Conservation (phyloP, 2,888 invertebrate species). For the Omphaloscelis lunosa region DNA sequence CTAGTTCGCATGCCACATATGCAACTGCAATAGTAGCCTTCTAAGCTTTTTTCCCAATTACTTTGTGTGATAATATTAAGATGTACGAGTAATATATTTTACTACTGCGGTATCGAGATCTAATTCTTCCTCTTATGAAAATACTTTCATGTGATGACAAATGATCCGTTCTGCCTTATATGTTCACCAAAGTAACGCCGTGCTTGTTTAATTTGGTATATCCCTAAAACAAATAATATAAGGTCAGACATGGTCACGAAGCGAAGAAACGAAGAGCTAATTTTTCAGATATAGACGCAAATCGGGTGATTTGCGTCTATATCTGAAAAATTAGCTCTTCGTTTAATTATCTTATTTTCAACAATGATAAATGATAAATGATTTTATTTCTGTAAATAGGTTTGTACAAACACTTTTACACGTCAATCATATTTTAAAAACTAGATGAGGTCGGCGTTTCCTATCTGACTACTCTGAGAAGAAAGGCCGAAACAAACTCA, state of each 20-base stretch:
- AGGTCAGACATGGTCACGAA: slow-evolving; percentile 7
- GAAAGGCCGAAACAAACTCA: too few relatives aligned
- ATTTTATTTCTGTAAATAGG: too few relatives aligned
- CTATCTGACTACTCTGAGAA: too few relatives aligned
- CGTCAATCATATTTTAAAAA: too few relatives aligned
- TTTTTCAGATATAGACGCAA: too few relatives aligned
- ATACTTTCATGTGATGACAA: too few relatives aligned
- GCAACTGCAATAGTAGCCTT: slow-evolving; percentile 2
- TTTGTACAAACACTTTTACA: too few relatives aligned
- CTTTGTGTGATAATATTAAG: not conserved
- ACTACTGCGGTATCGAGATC: not conserved
- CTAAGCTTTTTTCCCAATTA: slow-evolving; percentile 2
- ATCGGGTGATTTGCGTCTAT: slow-evolving; percentile 7
- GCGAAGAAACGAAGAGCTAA: too few relatives aligned
- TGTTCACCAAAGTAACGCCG: slow-evolving; percentile 12
- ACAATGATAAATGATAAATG: too few relatives aligned
- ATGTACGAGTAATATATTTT: slow-evolving; percentile 6
- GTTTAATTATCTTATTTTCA: not conserved
- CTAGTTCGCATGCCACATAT: slow-evolving; percentile 10
- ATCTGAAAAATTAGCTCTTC: not conserved
- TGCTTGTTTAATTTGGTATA: slow-evolving; percentile 4
- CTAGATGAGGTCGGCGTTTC: too few relatives aligned
- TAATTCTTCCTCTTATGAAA: too few relatives aligned
- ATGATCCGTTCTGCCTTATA: slow-evolving; percentile 12
- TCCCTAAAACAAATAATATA: not conserved